These are phyloP conservation scores for Labeo catla DNA, from an alignment of 2,113 vertebrate species.

Conservation along the genomic window DNA sequence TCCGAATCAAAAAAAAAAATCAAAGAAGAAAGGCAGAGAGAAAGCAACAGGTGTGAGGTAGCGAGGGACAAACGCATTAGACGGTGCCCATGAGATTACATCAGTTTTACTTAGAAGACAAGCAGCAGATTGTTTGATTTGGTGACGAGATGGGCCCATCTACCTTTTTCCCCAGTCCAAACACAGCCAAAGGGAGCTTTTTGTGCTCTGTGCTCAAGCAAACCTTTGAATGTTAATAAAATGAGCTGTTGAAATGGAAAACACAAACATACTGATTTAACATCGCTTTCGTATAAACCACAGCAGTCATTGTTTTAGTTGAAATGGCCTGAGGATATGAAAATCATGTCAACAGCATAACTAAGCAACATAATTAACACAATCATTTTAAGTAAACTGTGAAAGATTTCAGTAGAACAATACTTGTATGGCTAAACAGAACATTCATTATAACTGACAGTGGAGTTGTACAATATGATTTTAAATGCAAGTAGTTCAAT, in stretches of 20 bases:
- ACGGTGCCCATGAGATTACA: slow-evolving; percentile 35
- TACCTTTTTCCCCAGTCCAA: slow-evolving; percentile 46
- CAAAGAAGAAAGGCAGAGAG: slow-evolving; percentile 49
- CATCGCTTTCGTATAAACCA: slow-evolving; percentile 3
- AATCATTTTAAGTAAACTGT: slow-evolving; percentile 63
- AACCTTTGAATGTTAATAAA: slow-evolving; percentile 55
- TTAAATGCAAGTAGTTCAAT: too few relatives aligned
- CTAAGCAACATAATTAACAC: slow-evolving; percentile 73
- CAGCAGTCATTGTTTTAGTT: slow-evolving; percentile 60
- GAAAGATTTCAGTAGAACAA: slow-evolving; percentile 65
- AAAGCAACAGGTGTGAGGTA: slow-evolving; percentile 74
- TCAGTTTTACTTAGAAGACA: slow-evolving; percentile 41
- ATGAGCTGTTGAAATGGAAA: slow-evolving; percentile 35
- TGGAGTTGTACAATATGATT: slow-evolving; percentile 33
- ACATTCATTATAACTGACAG: slow-evolving; percentile 73
- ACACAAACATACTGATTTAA: slow-evolving; percentile 15
- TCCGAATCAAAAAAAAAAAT: slow-evolving; percentile 66
- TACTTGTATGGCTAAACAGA: slow-evolving; percentile 60
- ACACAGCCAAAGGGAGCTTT: slow-evolving; percentile 40
- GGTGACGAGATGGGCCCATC: neutral
- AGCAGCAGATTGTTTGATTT: slow-evolving; percentile 50
- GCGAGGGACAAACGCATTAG: slow-evolving; percentile 40
- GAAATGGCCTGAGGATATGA: slow-evolving; percentile 62
- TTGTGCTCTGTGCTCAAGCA: slow-evolving; percentile 26
- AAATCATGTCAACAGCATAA: slow-evolving; percentile 64